Evolutionary conservation across 2,888 invertebrate genomes (phyloP).

Genomic region (Luperina testacea): DNA sequence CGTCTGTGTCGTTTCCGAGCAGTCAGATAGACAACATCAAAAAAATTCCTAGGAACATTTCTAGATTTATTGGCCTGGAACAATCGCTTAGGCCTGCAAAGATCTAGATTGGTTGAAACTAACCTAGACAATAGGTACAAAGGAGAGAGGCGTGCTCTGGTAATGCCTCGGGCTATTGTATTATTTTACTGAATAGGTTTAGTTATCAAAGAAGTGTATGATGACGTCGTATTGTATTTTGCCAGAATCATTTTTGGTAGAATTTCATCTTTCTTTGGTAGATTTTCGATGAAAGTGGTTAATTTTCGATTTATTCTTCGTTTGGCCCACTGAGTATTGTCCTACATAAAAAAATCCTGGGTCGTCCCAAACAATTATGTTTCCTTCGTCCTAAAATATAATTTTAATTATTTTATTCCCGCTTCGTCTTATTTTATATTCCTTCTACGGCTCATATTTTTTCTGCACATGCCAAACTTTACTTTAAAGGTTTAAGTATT

Average conservation of each 20-base stretch:
- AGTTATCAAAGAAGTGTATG: background rate
- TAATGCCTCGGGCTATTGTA: constrained; percentile 10
- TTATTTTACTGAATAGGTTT: constrained; percentile 14
- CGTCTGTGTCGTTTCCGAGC: too few species aligned
- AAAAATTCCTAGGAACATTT: background rate
- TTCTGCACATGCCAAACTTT: too few species aligned
- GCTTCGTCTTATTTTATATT: too few species aligned
- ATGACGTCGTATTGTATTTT: background rate
- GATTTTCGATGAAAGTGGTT: background rate
- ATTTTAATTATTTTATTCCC: too few species aligned
- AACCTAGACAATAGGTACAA: constrained; percentile 20
- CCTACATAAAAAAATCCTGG: too few species aligned
- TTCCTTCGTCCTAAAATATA: too few species aligned
- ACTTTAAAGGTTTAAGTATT: too few species aligned
- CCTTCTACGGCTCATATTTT: too few species aligned
- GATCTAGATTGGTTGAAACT: constrained; percentile 15
- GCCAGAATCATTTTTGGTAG: background rate
- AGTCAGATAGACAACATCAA: background rate
- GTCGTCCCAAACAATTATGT: too few species aligned
- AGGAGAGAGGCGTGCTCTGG: background rate
- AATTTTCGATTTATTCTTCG: too few species aligned
- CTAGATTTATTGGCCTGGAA: constrained; percentile 29
- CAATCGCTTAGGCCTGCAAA: constrained; percentile 13
- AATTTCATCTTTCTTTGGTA: background rate
- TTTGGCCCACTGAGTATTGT: too few species aligned